These are phyloP conservation scores for Leptopterna dolabrata DNA, from an alignment of 2,888 invertebrate species.

Conservation along the genomic window DNA sequence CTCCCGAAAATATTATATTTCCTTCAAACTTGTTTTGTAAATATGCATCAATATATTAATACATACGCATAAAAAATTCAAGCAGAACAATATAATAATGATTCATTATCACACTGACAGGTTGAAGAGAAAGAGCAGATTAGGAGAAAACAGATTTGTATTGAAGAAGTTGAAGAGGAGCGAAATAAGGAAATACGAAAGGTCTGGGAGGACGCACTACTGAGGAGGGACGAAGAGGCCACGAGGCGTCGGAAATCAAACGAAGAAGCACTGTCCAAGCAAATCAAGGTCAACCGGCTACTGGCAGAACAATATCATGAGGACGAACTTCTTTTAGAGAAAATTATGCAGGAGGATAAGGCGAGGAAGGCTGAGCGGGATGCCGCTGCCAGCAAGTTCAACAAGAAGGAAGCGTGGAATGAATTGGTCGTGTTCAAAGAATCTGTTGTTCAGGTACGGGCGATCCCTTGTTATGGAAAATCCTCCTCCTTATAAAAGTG, in stretches of 20 bases:
- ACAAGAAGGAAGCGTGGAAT: background rate
- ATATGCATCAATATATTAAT: no score
- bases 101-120: background rate
- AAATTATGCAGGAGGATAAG: background rate
- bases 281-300: background rate
- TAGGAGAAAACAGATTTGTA: background rate
- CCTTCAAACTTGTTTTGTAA: no score
- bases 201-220: background rate
- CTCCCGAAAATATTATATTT: no score
- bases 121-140: background rate
- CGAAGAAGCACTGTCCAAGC: background rate
- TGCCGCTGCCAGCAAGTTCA: background rate
- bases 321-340: background rate
- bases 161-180: background rate
- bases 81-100: no score
- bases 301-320: background rate
- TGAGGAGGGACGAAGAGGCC: background rate
- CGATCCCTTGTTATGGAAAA: background rate
- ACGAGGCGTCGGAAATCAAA: background rate
- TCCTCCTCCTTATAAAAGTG: background rate
- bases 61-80: no score
- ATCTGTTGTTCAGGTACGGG: background rate
- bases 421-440: slow-evolving; percentile 2
- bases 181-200: background rate
- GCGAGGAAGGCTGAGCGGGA: background rate